phyloP scores from a whole-genome alignment of 2,113 vertebrate species.

The Equus przewalskii region DNA sequence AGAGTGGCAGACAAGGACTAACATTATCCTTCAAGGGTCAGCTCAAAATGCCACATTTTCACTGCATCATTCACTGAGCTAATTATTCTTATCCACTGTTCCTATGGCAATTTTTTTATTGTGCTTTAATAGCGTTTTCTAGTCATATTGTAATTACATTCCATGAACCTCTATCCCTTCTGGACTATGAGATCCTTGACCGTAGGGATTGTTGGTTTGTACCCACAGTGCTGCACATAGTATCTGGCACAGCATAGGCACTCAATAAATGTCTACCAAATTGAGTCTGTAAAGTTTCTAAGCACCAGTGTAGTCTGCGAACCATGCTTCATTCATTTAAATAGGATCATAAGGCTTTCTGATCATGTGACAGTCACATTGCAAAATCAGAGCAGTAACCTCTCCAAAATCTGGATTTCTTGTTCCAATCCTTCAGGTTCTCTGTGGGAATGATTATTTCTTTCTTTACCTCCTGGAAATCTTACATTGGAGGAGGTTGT shows the following conservation, averaged over 20 bases:
- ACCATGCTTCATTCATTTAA: neutral
- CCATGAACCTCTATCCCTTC: neutral
- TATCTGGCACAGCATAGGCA: neutral
- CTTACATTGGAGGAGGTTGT: neutral
- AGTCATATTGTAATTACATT: neutral
- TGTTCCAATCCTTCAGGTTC: neutral
- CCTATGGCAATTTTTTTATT: slow-evolving; percentile 18
- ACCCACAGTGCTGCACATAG: neutral
- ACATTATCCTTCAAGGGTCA: slow-evolving; percentile 6
- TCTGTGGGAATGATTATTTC: neutral
- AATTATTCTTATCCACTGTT: slow-evolving; percentile 7
- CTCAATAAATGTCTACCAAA: neutral
- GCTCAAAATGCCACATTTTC: neutral
- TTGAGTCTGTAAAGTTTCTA: neutral
- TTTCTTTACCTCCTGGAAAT: neutral
- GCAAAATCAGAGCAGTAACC: neutral
- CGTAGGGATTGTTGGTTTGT: neutral
- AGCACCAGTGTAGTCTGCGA: neutral
- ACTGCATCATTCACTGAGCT: neutral
- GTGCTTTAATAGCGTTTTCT: neutral
- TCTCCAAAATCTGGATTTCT: neutral
- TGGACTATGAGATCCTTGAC: neutral
- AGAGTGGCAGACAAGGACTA: neutral
- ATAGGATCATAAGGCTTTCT: neutral
- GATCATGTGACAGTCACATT: neutral